A percentile compares a stretch with the other conserved stretches of the same genome.
Evolutionary conservation across 2,888 invertebrate species (phyloP).

Genomic region (Ophioninae sp.): DNA sequence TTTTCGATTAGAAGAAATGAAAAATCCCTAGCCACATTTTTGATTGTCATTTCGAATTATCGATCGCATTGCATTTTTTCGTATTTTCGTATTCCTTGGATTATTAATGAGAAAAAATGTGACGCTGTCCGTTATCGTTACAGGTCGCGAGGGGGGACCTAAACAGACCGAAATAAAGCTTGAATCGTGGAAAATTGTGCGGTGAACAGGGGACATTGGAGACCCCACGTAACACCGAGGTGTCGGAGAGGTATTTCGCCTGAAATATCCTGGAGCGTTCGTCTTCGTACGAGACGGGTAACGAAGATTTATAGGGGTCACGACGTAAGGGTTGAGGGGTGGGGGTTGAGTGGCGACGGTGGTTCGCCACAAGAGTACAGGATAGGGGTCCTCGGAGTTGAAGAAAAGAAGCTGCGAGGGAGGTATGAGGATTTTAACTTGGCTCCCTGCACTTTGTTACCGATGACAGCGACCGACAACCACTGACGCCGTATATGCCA

Average conservation of each 20-base stretch:
- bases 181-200: slow-evolving; percentile 36
- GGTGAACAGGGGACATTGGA: slow-evolving; percentile 36
- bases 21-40: not conserved
- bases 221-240: slow-evolving; percentile 26
- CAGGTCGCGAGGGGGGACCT: not conserved
- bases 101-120: slow-evolving; percentile 21
- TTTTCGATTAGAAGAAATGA: not conserved
- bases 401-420: slow-evolving; percentile 24
- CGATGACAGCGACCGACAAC: slow-evolving; percentile 19
- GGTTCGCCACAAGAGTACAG: slow-evolving; percentile 35
- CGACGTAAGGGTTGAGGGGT: not conserved
- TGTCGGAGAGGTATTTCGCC: slow-evolving; percentile 52
- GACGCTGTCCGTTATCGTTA: not conserved
- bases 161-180: slow-evolving; percentile 21
- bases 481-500: not conserved
- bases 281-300: slow-evolving; percentile 61
- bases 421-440: slow-evolving; percentile 57
- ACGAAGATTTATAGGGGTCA: slow-evolving; percentile 66
- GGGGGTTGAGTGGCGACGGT: slow-evolving; percentile 1
- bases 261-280: slow-evolving; percentile 63
- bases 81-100: not conserved
- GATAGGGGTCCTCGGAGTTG: slow-evolving; percentile 18
- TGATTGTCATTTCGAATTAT: not conserved
- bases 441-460: slow-evolving; percentile 56
- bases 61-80: not conserved